Conservation (phyloP, 2,888 invertebrate species). For the Pyrgus malvae region DNA sequence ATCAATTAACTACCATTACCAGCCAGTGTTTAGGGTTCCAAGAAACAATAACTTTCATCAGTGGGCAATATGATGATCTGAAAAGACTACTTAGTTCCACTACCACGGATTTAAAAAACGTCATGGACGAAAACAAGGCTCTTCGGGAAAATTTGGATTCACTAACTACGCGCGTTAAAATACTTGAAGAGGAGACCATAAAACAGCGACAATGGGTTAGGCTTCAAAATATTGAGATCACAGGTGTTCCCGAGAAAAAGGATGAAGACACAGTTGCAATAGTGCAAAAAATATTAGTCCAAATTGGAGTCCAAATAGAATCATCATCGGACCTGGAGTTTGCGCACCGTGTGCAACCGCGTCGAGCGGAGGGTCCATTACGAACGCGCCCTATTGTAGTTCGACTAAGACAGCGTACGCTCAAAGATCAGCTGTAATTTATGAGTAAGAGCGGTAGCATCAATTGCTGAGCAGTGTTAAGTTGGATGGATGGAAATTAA, state of each 20-base stretch:
- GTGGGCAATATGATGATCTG: too few species aligned
- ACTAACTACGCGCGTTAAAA: neutral
- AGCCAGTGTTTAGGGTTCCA: too few species aligned
- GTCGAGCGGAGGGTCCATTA: neutral
- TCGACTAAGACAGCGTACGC: conserved; percentile 1
- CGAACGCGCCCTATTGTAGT: conserved; percentile 1
- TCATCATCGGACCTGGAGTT: conserved; percentile 21
- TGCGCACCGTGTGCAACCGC: conserved; percentile 24
- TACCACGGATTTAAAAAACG: too few species aligned
- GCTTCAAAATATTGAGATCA: conserved; percentile 27
- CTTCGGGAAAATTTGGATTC: too few species aligned
- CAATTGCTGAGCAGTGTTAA: too few species aligned
- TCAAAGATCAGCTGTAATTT: conserved; percentile 3
- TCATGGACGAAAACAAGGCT: too few species aligned
- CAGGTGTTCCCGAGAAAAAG: conserved; percentile 20
- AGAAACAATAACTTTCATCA: too few species aligned
- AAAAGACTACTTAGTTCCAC: too few species aligned
- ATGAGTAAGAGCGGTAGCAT: too few species aligned
- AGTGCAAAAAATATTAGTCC: conserved; percentile 9
- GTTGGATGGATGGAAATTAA: too few species aligned
- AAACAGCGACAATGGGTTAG: conserved; percentile 26
- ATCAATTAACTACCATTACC: too few species aligned
- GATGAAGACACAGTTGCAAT: conserved; percentile 11
- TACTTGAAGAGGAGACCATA: neutral
- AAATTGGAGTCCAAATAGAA: conserved; percentile 13